Percentiles rank a stretch among this genome's conserved stretches.
Conservation (phyloP, 1,140 invertebrate species). For the Oryzaephilus surinamensis region DNA sequence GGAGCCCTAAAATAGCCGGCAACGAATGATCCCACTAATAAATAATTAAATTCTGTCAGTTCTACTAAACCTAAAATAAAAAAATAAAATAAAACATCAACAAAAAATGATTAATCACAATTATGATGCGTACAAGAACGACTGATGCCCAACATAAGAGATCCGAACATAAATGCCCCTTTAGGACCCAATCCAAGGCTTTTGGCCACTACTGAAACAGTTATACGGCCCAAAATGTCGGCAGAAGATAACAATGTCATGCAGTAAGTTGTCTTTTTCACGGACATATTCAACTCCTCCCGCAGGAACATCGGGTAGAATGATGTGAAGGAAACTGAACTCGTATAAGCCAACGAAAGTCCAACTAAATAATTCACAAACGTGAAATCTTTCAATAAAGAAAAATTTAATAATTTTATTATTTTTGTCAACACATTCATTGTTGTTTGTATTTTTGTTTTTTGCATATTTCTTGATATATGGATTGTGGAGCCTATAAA, state of each 20-base stretch:
- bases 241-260: slow-evolving; percentile 52
- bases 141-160: slow-evolving; percentile 31
- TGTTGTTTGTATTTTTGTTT: no score
- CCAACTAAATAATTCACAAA: slow-evolving; percentile 56
- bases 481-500: no score
- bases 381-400: slow-evolving; percentile 39
- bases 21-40: slow-evolving; percentile 37
- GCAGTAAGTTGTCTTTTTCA: slow-evolving; percentile 48
- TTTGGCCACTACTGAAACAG: slow-evolving; percentile 51
- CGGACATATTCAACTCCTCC: slow-evolving; percentile 41
- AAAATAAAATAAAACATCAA: slow-evolving; percentile 3
- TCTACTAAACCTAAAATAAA: slow-evolving; percentile 38
- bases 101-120: neutral
- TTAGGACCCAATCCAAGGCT: slow-evolving; percentile 47
- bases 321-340: slow-evolving; percentile 58
- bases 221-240: slow-evolving; percentile 53
- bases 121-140: slow-evolving; percentile 36
- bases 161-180: slow-evolving; percentile 42
- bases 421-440: no score
- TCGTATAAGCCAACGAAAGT: slow-evolving; percentile 51
- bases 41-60: slow-evolving; percentile 38
- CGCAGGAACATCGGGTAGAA: slow-evolving; percentile 54
- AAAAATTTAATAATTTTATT: no score
- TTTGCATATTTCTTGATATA: no score
- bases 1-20: slow-evolving; percentile 51